phyloP scores from a whole-genome alignment of 2,113 vertebrate genomes.

The Rhabdornis inornatus region DNA sequence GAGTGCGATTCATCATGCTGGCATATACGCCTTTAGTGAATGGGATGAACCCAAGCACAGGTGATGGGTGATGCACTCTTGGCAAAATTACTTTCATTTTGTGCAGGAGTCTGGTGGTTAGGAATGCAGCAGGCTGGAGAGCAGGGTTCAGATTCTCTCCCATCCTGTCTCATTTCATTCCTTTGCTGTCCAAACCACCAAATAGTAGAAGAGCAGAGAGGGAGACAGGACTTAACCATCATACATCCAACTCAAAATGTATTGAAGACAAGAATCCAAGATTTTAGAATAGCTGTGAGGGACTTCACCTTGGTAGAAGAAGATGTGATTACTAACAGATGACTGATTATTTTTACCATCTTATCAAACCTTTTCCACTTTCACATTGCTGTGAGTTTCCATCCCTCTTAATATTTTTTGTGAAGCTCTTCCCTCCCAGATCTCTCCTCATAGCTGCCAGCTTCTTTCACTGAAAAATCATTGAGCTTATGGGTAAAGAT shows the following conservation, averaged over 20 bases:
- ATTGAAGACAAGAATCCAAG: neutral
- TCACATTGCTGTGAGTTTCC: neutral
- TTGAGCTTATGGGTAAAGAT: accelerated
- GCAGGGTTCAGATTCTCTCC: neutral
- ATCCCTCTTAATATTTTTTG: neutral
- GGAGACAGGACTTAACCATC: neutral
- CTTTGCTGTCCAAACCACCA: neutral
- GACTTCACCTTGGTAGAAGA: neutral
- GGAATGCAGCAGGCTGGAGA: neutral
- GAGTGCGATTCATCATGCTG: neutral
- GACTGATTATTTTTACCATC: neutral
- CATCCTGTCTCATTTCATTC: neutral
- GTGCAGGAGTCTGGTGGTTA: neutral
- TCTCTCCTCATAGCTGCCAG: neutral
- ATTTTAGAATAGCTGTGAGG: neutral
- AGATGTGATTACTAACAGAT: neutral
- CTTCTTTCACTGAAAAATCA: neutral
- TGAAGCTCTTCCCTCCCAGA: neutral
- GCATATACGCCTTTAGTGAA: neutral
- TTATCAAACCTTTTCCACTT: neutral
- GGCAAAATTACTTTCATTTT: neutral
- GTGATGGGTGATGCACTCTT: neutral
- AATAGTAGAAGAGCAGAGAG: neutral
- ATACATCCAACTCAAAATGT: neutral
- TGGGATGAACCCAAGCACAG: neutral